phyloP scores from a whole-genome alignment of 2,797 vertebrate genomes.

The Oryzias sinensis region DNA sequence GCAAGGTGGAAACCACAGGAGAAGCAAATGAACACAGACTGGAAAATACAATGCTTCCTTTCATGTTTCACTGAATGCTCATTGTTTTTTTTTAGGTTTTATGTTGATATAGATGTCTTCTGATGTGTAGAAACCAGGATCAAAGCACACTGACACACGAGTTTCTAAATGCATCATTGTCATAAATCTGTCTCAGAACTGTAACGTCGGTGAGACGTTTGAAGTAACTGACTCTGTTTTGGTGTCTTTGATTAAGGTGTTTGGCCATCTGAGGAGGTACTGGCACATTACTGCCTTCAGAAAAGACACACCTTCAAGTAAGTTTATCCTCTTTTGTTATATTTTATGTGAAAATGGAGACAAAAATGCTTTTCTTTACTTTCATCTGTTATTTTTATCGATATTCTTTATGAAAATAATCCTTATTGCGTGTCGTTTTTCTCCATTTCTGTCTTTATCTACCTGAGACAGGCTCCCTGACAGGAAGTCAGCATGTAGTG shows the following conservation, averaged over 20 bases:
- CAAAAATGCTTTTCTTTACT: no score
- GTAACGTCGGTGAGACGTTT: background rate
- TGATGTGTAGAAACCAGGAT: constrained; percentile 47
- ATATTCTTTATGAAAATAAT: no score
- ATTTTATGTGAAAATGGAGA: constrained; percentile 1
- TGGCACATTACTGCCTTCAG: constrained; percentile 96
- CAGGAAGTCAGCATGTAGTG: no score
- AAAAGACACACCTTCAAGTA: constrained; percentile 91
- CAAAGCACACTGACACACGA: constrained; percentile 26
- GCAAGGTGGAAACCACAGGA: constrained; percentile 68
- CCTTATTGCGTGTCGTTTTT: no score
- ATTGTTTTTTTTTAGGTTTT: constrained; percentile 37
- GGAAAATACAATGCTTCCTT: constrained; percentile 57
- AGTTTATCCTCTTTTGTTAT: constrained; percentile 62
- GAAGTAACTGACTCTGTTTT: constrained; percentile 17
- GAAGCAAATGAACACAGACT: constrained; percentile 63
- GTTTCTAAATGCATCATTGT: constrained; percentile 11
- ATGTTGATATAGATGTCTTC: constrained; percentile 39
- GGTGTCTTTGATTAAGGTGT: constrained; percentile 79
- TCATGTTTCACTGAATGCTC: constrained; percentile 43
- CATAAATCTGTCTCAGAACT: constrained; percentile 13
- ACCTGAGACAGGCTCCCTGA: no score
- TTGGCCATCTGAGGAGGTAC: constrained; percentile 97
- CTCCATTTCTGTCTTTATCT: no score
- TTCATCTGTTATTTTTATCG: no score